phyloP scores from a whole-genome alignment of 2,113 vertebrate species.

The Excalfactoria chinensis region DNA sequence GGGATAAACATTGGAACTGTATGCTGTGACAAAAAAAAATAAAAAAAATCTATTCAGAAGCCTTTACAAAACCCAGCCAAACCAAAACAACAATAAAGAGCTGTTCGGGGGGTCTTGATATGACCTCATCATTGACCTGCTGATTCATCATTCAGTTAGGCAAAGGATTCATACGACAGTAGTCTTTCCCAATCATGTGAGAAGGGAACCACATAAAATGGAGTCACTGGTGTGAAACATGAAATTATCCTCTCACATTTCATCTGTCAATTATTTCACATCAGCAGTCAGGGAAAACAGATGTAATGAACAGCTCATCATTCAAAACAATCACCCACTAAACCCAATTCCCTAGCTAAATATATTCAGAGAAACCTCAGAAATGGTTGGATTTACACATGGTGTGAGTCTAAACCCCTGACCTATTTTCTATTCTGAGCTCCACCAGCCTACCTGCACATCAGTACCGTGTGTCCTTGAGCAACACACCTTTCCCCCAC shows the following conservation, averaged over 20 bases:
- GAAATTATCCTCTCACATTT: conserved; percentile 68
- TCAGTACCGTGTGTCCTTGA: not conserved
- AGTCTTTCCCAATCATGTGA: conserved; percentile 28
- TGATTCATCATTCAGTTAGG: conserved; percentile 40
- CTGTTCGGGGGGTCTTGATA: not conserved
- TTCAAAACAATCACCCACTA: conserved; percentile 54
- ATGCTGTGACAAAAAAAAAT: not conserved
- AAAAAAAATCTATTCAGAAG: not conserved
- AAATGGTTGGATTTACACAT: not conserved
- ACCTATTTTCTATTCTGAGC: not conserved
- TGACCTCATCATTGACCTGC: conserved; percentile 43
- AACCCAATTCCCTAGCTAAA: not conserved
- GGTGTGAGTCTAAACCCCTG: not conserved
- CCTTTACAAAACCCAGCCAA: not conserved
- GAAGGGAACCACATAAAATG: conserved; percentile 50
- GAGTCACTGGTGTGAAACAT: conserved; percentile 52
- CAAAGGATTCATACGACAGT: conserved; percentile 13
- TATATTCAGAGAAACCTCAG: not conserved
- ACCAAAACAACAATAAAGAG: conserved; percentile 36
- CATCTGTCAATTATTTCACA: conserved; percentile 66
- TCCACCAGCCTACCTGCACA: not conserved
- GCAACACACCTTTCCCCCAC: not conserved
- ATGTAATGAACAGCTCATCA: conserved; percentile 64
- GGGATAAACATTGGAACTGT: not conserved
- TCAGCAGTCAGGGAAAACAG: conserved; percentile 64